phyloP scores from a whole-genome alignment of 2,113 vertebrate species.

The Callorhinus ursinus region DNA sequence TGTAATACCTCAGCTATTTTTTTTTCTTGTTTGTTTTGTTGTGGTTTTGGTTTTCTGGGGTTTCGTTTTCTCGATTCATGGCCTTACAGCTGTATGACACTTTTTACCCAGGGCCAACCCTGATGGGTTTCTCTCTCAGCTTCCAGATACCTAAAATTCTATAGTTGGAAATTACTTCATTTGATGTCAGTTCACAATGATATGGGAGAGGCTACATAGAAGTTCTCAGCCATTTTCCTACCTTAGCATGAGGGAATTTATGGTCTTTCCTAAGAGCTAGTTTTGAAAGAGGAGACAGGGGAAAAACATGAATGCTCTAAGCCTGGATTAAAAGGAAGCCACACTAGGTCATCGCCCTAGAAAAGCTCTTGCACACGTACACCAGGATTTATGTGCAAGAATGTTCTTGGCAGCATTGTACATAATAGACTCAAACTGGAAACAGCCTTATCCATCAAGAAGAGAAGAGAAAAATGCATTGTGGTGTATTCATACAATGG shows the following conservation, averaged over 20 bases:
- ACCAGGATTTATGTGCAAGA: not conserved
- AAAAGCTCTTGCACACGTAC: slow-evolving; percentile 50
- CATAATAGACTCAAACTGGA: slow-evolving; percentile 21
- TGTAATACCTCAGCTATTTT: not conserved
- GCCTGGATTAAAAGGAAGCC: slow-evolving; percentile 30
- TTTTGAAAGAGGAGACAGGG: slow-evolving; percentile 59
- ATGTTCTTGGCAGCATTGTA: slow-evolving; percentile 59
- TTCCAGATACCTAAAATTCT: not conserved
- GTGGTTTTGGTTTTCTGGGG: not conserved
- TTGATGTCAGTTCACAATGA: not conserved
- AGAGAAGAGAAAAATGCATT: not conserved
- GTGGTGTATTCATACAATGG: not conserved
- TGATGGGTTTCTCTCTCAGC: not conserved
- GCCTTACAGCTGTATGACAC: not conserved
- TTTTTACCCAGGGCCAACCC: not conserved
- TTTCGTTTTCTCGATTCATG: not conserved
- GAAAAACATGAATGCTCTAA: not conserved
- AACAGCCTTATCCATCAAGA: not conserved
- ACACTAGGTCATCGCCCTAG: not conserved
- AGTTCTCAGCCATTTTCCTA: not conserved
- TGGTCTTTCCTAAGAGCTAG: slow-evolving; percentile 38
- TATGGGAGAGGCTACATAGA: not conserved
- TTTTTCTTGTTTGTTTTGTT: not conserved
- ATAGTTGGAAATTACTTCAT: not conserved
- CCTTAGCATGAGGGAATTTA: slow-evolving; percentile 39